Base-by-base conservation (phyloP, 1,140 invertebrate species). In the Orchestia grillus region DNA sequence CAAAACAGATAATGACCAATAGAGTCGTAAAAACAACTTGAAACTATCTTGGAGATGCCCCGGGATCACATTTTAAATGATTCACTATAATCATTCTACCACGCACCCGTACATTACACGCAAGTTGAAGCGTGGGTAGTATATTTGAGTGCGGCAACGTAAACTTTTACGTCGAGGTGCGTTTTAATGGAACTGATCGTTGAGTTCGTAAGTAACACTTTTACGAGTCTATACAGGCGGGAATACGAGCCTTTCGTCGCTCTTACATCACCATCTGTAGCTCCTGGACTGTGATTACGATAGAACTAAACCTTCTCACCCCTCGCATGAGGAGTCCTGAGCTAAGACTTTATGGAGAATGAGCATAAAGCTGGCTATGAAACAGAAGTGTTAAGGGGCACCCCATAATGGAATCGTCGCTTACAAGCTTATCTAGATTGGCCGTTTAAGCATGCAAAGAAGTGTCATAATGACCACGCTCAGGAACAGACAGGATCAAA, bases 401-500 rank as follows among this genome's bases (percentile, higher is more conserved):
- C 36, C 4, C 11, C 88, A 44, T 90, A 42, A 90, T 90, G 88
- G 88, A 44, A 90, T 90, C 11, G 41, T 44, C 43, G 88, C 88
- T 44, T 90, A 90, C 88, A 90, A 44, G n/a, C 88, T 90, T 90
- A 90, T 90, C 88, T 90, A 42, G 88, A 90, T 90, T 41, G 43
- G n/a, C 41, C 43, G 88, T 41, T 90, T 42, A 42, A 90, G 41
- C 41, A 90, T 90, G 88, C 88, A 90, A 90, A 90, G 88, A 90
- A 90, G 88, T 44, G 88, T 44, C 15, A 44, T 90, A 44, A 90
- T 90, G 88, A 44, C 88, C 43, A 41, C 87, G 88, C 43, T 90
- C 43, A 44, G 43, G 3, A 23, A 77, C 62, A 8, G 3, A 19
- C 15, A 77, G 62, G 11, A 77, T 77, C 62, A 77, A 77, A 77